Evolutionary conservation across 2,797 vertebrate genomes (phyloP), one percentile per base, ranked within the genome.

Genomic region (Capromys pilorides): DNA sequence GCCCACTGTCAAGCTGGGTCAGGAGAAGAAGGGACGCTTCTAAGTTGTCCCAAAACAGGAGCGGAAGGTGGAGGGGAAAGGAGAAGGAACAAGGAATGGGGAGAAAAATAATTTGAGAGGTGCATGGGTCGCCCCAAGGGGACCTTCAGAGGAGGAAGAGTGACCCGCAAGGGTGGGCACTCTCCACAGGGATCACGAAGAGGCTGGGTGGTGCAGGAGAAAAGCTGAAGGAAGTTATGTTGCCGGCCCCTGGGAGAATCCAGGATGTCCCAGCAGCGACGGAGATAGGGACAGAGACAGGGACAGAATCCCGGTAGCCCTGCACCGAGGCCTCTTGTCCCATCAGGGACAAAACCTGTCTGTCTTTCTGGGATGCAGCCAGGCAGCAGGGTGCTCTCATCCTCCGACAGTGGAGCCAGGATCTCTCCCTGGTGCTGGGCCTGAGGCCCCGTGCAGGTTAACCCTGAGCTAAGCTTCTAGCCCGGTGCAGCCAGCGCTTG

Each of bases 361-460:
- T 0, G 41, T 59, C 31, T 69, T 51, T 18, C 9, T 9, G 28
- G 28, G 61, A 1, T 0, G 12, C 0, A 0, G 3, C 39, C 5
- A 18, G 22, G 18, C 19, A 3, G 31, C 24, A 0, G 54, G 73
- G 1, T 16, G 2, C 45, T 80, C 54, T 4, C 16, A 6, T 39
- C 13, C 13, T 49, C 16, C 16, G 26, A 31, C 26, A 3, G 21
- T 9, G 45, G n/a, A 49, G 75, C 7, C 0, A 71, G 22, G 75
- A 54, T 66, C 26, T 19, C 0, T 41, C 6, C 13, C 28, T 21
- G 9, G 49, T 0, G 3, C 78, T 67, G n/a, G 54, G 26, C 45
- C 5, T 1, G 7, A 10, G 12, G 89, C 67, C 7, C n/a, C 0
- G 11, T 6, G 6, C 36, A 62, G 4, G 31, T 3, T 18, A 2